A percentile compares a stretch with the other conserved stretches of the same genome.
Evolutionary conservation across 2,113 vertebrate species (phyloP).

Genomic region (Rallus limicola): DNA sequence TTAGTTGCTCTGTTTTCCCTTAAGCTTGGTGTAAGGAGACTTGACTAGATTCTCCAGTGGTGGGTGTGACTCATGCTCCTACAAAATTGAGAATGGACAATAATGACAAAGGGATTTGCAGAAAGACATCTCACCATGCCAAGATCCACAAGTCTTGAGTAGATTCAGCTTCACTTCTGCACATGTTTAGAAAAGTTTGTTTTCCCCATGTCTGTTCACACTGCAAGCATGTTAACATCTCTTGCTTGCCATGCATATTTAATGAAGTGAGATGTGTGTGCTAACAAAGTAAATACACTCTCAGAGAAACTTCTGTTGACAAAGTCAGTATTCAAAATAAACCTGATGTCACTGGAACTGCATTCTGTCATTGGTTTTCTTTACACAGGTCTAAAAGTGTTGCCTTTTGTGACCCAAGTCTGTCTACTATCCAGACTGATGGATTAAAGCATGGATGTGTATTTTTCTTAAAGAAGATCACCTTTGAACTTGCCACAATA

Average conservation of each 20-base stretch:
- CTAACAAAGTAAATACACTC: neutral
- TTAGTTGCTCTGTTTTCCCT: neutral
- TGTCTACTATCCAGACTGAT: neutral
- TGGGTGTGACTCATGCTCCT: neutral
- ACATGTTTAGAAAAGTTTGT: neutral
- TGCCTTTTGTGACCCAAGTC: neutral
- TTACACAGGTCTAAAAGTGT: neutral
- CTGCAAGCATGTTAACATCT: neutral
- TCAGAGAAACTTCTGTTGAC: neutral
- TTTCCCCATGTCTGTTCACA: neutral
- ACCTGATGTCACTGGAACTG: neutral
- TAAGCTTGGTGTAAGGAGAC: neutral
- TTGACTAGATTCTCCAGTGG: neutral
- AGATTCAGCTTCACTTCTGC: neutral
- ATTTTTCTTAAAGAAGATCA: neutral
- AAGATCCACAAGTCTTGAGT: neutral
- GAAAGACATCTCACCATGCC: neutral
- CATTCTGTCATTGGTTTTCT: neutral
- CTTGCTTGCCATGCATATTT: neutral
- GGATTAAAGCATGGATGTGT: neutral
- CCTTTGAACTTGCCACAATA: neutral
- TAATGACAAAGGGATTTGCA: neutral
- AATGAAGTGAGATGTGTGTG: neutral
- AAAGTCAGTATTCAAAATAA: neutral
- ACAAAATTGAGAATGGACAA: neutral